These are phyloP conservation scores for Ostrea denselamellosa DNA, from an alignment of 1,140 invertebrate species.

Conservation along the genomic window DNA sequence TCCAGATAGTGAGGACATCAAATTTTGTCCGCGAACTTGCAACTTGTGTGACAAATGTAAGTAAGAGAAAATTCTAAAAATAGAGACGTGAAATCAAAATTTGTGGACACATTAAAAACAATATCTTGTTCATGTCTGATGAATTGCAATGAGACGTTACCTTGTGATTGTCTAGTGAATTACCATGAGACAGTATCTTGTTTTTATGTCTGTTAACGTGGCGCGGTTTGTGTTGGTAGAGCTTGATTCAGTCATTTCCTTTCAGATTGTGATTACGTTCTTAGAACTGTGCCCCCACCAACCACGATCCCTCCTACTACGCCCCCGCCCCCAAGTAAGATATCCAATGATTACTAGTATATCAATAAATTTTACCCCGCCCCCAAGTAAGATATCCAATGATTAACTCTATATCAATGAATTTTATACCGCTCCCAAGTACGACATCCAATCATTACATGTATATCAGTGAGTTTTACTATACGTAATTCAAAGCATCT, in stretches of 20 bases:
- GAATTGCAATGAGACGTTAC: too few relatives aligned
- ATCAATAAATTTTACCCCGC: background rate
- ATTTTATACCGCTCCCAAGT: background rate
- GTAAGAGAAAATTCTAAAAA: background rate
- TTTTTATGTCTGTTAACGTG: too few relatives aligned
- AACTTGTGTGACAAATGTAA: constrained; percentile 28
- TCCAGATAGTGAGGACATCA: background rate
- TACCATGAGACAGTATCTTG: background rate
- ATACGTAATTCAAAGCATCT: background rate
- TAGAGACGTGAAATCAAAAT: background rate
- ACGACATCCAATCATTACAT: background rate
- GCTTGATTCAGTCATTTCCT: too few relatives aligned
- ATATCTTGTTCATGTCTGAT: too few relatives aligned
- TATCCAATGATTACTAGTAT: background rate
- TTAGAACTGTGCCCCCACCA: background rate
- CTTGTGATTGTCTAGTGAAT: too few relatives aligned
- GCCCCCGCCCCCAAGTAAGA: constrained; percentile 3
- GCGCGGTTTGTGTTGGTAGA: too few relatives aligned
- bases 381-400: background rate
- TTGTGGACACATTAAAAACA: background rate
- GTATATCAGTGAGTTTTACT: background rate
- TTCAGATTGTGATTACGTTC: background rate
- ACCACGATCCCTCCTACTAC: background rate
- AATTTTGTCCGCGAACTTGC: constrained; percentile 10
- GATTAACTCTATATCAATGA: background rate